phyloP scores from a whole-genome alignment of 2,113 vertebrate genomes.

The Oncorhynchus mykiss region DNA sequence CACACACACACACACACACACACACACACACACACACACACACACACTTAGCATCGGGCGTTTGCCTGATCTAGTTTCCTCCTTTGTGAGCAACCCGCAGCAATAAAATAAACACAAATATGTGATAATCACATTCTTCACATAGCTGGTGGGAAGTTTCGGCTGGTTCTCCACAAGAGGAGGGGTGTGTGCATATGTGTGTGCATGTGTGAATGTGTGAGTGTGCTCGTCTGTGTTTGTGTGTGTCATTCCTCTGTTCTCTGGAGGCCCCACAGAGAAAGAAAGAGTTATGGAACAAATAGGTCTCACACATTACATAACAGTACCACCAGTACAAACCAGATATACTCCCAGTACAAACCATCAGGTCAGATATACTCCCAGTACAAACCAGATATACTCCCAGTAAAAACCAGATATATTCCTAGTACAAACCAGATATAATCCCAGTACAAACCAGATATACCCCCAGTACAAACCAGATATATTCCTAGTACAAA shows the following conservation, averaged over 20 bases:
- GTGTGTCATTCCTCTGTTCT: conserved; percentile 40
- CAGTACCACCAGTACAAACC: conserved; percentile 55
- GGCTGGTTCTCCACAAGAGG: conserved; percentile 63
- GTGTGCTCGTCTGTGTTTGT: conserved; percentile 23
- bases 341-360: no score
- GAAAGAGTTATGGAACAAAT: conserved; percentile 63
- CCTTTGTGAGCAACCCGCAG: conserved; percentile 57
- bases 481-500: conserved; percentile 30
- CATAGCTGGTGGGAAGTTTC: conserved; percentile 73
- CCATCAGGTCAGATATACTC: no score
- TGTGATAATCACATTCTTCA: conserved; percentile 68
- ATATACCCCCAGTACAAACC: conserved; percentile 33
- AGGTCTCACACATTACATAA: conserved; percentile 68
- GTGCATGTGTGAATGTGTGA: conserved; percentile 3
- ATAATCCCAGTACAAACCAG: conserved; percentile 34
- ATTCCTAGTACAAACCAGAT: conserved; percentile 33
- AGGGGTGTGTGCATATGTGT: conserved; percentile 24
- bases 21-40: no score
- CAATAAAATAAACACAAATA: conserved; percentile 76
- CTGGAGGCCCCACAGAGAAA: conserved; percentile 52
- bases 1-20: no score
- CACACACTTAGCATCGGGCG: conserved; percentile 35
- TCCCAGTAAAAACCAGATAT: conserved; percentile 35
- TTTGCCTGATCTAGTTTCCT: conserved; percentile 67
- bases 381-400: conserved; percentile 34